phyloP scores from a whole-genome alignment of 2,113 vertebrate species.

The Stictonetta naevosa region DNA sequence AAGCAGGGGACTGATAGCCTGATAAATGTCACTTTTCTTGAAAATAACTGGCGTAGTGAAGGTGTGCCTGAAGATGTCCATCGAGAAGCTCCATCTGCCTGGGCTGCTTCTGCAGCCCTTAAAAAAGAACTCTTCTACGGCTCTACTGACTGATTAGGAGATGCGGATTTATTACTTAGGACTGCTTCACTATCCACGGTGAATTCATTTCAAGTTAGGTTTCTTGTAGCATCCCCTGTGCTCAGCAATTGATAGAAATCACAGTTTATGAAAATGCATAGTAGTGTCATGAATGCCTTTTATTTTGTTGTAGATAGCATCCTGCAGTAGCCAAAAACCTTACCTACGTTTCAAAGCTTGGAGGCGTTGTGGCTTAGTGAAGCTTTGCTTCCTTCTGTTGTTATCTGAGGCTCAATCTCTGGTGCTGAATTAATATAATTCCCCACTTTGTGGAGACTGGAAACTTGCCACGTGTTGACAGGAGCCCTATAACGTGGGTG shows the following conservation, averaged over 20 bases:
- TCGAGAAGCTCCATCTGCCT: not conserved
- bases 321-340: not conserved
- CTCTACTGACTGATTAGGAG: not conserved
- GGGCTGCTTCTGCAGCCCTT: not conserved
- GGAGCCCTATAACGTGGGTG: not conserved
- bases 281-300: not conserved
- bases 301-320: not conserved
- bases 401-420: not conserved
- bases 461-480: not conserved
- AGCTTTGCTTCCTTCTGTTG: not conserved
- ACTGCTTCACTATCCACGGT: not conserved
- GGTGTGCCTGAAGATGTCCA: not conserved
- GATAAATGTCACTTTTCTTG: not conserved
- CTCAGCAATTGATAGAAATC: not conserved
- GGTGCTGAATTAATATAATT: not conserved
- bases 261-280: not conserved
- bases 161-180: not conserved
- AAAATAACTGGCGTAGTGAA: not conserved
- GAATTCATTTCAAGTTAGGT: not conserved
- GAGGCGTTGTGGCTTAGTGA: not conserved
- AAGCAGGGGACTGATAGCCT: not conserved
- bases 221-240: not conserved
- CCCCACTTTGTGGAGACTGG: not conserved
- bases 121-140: not conserved
- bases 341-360: accelerated